Conservation (phyloP, 2,797 vertebrate species). For the Aselliscus stoliczkanus region DNA sequence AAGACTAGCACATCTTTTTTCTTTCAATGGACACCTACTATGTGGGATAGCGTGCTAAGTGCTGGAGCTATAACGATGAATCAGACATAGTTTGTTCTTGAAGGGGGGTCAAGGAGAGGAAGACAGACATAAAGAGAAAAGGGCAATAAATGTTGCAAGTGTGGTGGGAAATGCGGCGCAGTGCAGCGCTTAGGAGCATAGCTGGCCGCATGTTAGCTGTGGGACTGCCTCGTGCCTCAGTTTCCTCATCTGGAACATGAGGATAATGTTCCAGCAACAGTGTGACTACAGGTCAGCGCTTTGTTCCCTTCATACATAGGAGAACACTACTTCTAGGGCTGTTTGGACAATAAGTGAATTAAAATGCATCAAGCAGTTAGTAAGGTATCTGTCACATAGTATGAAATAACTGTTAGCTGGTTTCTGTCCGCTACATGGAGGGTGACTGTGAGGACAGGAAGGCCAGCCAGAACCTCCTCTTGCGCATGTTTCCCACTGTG, state of each 20-base stretch:
- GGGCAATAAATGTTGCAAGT: neutral
- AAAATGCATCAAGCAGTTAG: neutral
- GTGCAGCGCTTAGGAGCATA: neutral
- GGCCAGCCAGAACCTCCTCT: neutral
- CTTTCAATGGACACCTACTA: neutral
- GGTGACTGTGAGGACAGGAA: neutral
- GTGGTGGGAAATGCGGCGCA: neutral
- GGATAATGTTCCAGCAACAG: neutral
- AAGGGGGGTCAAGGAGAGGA: neutral
- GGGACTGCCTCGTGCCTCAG: neutral
- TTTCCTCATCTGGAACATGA: neutral
- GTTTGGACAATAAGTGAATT: neutral
- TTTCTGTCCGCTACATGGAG: neutral
- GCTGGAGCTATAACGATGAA: neutral
- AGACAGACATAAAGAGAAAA: neutral
- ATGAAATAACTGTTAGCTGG: neutral
- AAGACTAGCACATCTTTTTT: neutral
- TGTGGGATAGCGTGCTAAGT: neutral
- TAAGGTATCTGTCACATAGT: neutral
- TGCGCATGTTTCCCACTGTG: neutral
- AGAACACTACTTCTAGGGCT: neutral
- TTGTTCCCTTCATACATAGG: no score
- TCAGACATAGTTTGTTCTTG: neutral
- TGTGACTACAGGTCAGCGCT: no score
- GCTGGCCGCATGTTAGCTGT: neutral